A percentile compares a stretch with the other conserved stretches of the same genome.
Conservation (phyloP, 1,140 invertebrate genomes). For the Proctacanthus coquilletti region DNA sequence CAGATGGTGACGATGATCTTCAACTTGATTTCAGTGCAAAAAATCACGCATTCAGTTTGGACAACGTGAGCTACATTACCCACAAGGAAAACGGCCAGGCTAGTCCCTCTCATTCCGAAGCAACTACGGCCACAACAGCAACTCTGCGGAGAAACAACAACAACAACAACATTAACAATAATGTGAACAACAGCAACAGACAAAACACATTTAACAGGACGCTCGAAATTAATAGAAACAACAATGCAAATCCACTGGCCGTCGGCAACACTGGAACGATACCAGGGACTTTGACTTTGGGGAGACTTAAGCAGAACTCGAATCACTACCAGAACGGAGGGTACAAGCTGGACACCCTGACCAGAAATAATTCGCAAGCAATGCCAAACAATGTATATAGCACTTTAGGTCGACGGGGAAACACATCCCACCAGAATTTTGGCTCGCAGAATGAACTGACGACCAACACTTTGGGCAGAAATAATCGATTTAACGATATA, state of each 20-base stretch:
- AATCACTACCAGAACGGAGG: conserved; percentile 28
- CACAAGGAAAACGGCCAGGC: conserved; percentile 61
- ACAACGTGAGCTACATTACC: conserved; percentile 71
- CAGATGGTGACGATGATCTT: conserved; percentile 64
- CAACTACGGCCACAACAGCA: conserved; percentile 56
- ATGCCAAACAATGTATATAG: conserved; percentile 34
- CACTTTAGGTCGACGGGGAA: conserved; percentile 35
- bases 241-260: conserved; percentile 24
- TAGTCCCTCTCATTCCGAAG: conserved; percentile 65
- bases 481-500: conserved; percentile 31
- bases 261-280: conserved; percentile 11
- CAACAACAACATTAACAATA: conserved; percentile 32
- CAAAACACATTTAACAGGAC: conserved; percentile 30
- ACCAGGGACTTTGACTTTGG: conserved; percentile 25
- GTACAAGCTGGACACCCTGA: conserved; percentile 20
- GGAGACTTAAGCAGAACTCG: conserved; percentile 24
- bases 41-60: conserved; percentile 71
- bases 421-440: conserved; percentile 24
- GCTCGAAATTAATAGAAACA: conserved; percentile 27
- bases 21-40: conserved; percentile 75
- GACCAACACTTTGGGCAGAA: conserved; percentile 26
- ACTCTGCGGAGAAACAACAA: conserved; percentile 38
- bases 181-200: conserved; percentile 15
- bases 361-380: conserved; percentile 24
- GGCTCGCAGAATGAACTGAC: conserved; percentile 21